Base-by-base conservation (phyloP, 1,140 invertebrate genomes). In the Heliconius himera region DNA sequence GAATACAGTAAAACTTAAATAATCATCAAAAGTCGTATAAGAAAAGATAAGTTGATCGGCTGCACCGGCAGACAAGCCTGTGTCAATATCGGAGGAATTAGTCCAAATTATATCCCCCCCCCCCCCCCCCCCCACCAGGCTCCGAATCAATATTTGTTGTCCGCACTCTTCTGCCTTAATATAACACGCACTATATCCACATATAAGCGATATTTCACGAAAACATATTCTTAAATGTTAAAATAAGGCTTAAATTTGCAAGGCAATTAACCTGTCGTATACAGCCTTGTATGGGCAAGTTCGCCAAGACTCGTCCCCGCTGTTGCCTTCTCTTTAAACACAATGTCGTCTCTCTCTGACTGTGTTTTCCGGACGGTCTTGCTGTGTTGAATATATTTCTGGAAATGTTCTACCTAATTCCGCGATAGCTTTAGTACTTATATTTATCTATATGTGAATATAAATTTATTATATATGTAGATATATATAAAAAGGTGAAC, bases 121-220 rank as follows among this genome's bases (percentile, higher is more conserved):
- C 49, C 87, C 84, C 86, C 81, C 88, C 84, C 82, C 56, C 49
- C 87, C 76, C 84, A 86, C 89, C 90, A 86, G 85, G 83, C 84
- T 83, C 86, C 90, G 90, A 94, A 94, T 94, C 93, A 94, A 94
- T 94, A 94, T 94, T 94, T 94, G 91, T 93, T 90, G 93, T 93
- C 93, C 91, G 91, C 87, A 91, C 93, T 94, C 93, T 94, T 94
- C 93, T 94, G 90, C 90, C 90, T 92, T 93, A 90, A 91, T 92
- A 93, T 88, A 91, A 92, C 91, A 94, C 91, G 93, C 93, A 93
- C 90, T 88, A 93, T 89, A 82, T 89, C 88, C 88, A 91, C 90
- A 86, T 84, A 86, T 83, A 84, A 70, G 76, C 29, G 29, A 72
- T 5, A 18, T 8, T 46, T 81, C 56, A 18, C 26, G 8, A 88